phyloP scores from a whole-genome alignment of 1,140 invertebrate species.

The Drosophila miranda region DNA sequence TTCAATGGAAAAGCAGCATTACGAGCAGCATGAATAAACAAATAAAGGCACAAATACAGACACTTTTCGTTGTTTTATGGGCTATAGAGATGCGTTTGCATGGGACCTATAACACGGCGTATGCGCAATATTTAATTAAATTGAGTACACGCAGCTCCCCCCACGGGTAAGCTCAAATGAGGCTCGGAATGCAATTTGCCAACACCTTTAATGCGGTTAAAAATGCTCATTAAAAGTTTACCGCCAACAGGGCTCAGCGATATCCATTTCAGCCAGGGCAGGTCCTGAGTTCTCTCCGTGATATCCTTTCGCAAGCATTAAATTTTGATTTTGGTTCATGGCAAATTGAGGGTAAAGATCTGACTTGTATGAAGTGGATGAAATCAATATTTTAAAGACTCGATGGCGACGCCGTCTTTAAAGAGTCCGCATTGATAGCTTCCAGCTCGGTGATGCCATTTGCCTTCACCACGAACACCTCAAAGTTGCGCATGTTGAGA shows the following conservation, averaged over 20 bases:
- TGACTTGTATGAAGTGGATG: too few species aligned
- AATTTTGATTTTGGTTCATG: too few species aligned
- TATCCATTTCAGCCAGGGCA: too few species aligned
- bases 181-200: slow-evolving; percentile 15
- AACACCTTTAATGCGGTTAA: slow-evolving; percentile 40
- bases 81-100: slow-evolving; percentile 1
- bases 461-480: too few species aligned
- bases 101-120: slow-evolving; percentile 30
- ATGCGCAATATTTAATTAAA: slow-evolving; percentile 39
- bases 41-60: slow-evolving; percentile 33
- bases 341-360: too few species aligned
- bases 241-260: slow-evolving; percentile 2
- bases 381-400: too few species aligned
- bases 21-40: slow-evolving; percentile 32
- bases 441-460: too few species aligned
- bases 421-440: too few species aligned
- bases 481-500: too few species aligned
- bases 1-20: slow-evolving; percentile 37
- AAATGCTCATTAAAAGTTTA: slow-evolving; percentile 37
- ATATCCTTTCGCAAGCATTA: too few species aligned
- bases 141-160: slow-evolving; percentile 26
- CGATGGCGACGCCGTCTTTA: too few species aligned
- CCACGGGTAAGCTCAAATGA: not conserved
- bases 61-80: slow-evolving; percentile 15
- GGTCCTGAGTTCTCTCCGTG: not conserved